Percentiles rank a stretch among this genome's conserved stretches.
These are phyloP conservation scores for Philopotamus ludificatus DNA, from an alignment of 1,140 invertebrate genomes.

Conservation along the genomic window DNA sequence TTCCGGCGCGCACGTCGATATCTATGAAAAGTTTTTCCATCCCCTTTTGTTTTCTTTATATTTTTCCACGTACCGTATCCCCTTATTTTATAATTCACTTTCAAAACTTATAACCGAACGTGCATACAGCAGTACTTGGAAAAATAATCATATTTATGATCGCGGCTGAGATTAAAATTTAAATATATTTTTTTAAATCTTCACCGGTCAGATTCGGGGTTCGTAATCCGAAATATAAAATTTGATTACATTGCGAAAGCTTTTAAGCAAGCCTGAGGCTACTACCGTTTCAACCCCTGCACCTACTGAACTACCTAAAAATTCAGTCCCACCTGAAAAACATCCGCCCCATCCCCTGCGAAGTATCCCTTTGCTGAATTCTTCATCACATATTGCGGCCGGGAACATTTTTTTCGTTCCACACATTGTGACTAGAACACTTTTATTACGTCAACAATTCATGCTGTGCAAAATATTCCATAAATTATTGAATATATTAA, in stretches of 20 bases:
- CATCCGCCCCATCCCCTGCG: not conserved
- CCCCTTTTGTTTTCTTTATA: conserved; percentile 1
- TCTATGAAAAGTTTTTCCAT: conserved; percentile 9
- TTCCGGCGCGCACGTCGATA: conserved; percentile 13
- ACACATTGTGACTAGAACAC: conserved; percentile 13
- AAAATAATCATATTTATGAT: conserved; percentile 4
- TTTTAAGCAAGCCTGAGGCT: conserved; percentile 33
- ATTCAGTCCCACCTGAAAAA: conserved; percentile 13
- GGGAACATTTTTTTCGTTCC: conserved; percentile 19
- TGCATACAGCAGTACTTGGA: not conserved
- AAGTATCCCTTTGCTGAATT: conserved; percentile 1
- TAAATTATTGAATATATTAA: too few species aligned
- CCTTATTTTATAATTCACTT: not conserved
- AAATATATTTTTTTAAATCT: too few species aligned
- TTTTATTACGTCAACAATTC: conserved; percentile 17
- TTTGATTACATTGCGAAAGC: conserved; percentile 37
- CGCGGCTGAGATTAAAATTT: not conserved
- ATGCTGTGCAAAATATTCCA: too few species aligned
- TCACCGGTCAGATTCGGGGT: too few species aligned
- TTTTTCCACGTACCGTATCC: not conserved
- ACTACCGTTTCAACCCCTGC: conserved; percentile 2
- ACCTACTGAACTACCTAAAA: conserved; percentile 23
- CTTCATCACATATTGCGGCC: conserved; percentile 19
- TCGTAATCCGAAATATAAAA: conserved; percentile 33
- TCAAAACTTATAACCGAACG: not conserved